Evolutionary conservation across 1,140 invertebrate species (phyloP), one percentile per base, ranked within the genome.

Genomic region (Drosophila guanche): DNA sequence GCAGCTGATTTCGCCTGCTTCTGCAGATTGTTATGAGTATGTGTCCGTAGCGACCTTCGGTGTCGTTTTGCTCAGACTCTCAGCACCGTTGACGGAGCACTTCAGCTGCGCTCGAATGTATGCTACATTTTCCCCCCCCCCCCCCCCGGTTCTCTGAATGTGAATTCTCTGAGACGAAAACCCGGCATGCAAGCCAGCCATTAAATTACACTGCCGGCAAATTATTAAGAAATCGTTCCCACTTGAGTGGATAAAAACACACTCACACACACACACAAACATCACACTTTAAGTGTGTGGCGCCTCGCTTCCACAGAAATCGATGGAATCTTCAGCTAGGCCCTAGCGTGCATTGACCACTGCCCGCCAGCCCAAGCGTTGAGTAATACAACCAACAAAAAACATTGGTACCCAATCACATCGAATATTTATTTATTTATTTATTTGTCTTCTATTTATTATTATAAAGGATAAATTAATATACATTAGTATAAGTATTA

Each of bases 341-440:
- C 42, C 40, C 25, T 89, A 79, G 84, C 83, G 83, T 89, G 84
- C 79, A 78, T 88, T 88, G 83, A 84, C 83, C 83, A 89, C 50
- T 58, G 48, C 53, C 40, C 56, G 51, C 48, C 52, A 55, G 37
- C 48, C 56, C 48, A 47, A 27, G 58, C 50, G 55, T 59, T 60
- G 61, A 41, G 45, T 77, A 75, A 71, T 20, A 63, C 52, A 14
- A 60, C 48, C 10, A 58, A 43, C 23, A 45, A 40, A 62, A 40
- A 27, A 37, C 52, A 53, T 25, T n/a, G 5, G 14, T 42, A 42
- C 37, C 25, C 25, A 8, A 20, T 50, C 48, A 16, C 47, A 50
- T 16, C 43, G 65, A 68, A 68, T 5, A 20, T 2, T n/a, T n/a
- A n/a, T n/a, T n/a, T n/a, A n/a, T n/a, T n/a, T n/a, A n/a, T n/a